Percentiles rank a stretch among this genome's conserved stretches.
Conservation (phyloP, 1,140 invertebrate species). For the Metopolophium dirhodum region DNA sequence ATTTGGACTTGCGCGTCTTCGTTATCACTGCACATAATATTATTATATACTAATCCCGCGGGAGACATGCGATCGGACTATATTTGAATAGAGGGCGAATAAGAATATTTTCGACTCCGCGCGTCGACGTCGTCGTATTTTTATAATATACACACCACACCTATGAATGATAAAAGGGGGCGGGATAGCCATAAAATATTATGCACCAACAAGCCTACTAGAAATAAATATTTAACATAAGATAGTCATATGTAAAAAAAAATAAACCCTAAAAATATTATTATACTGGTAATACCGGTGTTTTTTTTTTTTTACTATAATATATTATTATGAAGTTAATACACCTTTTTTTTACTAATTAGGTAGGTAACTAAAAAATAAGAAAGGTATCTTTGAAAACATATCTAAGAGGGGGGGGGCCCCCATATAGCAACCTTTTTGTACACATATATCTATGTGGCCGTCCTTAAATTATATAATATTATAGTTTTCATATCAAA, state of each 20-base stretch:
- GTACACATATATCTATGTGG: too few relatives aligned
- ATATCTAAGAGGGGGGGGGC: too few relatives aligned
- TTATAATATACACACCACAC: neutral
- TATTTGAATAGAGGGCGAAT: slow-evolving; percentile 6
- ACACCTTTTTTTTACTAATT: neutral
- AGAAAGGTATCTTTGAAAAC: too few relatives aligned
- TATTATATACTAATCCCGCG: slow-evolving; percentile 15
- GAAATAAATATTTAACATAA: neutral
- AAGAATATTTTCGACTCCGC: neutral
- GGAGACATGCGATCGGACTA: slow-evolving; percentile 39
- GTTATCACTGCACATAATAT: neutral
- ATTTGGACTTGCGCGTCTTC: slow-evolving; percentile 37
- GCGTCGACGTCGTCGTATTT: neutral
- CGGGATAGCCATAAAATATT: neutral
- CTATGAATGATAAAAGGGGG: neutral
- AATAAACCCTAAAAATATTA: neutral
- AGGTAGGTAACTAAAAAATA: too few relatives aligned
- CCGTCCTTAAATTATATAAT: too few relatives aligned
- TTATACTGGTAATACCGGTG: neutral
- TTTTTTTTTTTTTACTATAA: too few relatives aligned
- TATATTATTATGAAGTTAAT: neutral
- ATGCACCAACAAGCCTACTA: neutral
- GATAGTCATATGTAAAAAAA: neutral
- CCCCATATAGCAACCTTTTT: too few relatives aligned
- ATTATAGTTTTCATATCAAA: too few relatives aligned